Evolutionary conservation across 2,797 vertebrate genomes (phyloP).

Genomic region (Sebastes variabilis): DNA sequence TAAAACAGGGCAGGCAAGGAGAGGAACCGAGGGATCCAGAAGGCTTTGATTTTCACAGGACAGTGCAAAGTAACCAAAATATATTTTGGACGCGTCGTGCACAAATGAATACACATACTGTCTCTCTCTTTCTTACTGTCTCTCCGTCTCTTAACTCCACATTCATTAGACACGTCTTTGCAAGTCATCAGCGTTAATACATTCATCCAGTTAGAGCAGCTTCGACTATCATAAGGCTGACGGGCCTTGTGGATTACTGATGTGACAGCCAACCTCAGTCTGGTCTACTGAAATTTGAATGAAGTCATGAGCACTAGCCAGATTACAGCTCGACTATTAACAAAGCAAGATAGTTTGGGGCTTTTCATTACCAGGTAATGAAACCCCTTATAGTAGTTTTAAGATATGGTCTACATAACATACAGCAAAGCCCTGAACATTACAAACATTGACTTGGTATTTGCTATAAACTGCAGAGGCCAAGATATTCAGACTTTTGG

Average conservation of each 20-base stretch:
- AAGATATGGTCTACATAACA: not conserved
- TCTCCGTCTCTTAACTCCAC: not conserved
- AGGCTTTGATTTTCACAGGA: conserved; percentile 58
- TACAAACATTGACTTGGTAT: not conserved
- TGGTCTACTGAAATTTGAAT: not conserved
- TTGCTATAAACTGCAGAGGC: not conserved
- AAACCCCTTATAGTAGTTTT: not conserved
- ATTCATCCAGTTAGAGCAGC: not conserved
- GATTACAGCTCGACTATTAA: not conserved
- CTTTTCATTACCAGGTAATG: not conserved
- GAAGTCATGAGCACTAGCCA: not conserved
- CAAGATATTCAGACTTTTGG: not conserved
- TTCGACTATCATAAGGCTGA: not conserved
- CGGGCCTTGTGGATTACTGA: conserved; percentile 6
- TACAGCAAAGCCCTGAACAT: not conserved
- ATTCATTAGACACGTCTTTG: conserved; percentile 10
- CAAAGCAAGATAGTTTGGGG: not conserved
- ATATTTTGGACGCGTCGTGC: conserved; percentile 38
- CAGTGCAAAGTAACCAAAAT: conserved; percentile 42
- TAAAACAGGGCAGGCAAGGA: conserved; percentile 60
- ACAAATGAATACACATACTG: conserved; percentile 18
- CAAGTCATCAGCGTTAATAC: conserved; percentile 14
- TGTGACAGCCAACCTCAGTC: not conserved
- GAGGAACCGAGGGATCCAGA: conserved; percentile 28
- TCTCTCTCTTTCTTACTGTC: not conserved